phyloP scores from a whole-genome alignment of 1,140 invertebrate species.

The Scaptomyza pallida region DNA sequence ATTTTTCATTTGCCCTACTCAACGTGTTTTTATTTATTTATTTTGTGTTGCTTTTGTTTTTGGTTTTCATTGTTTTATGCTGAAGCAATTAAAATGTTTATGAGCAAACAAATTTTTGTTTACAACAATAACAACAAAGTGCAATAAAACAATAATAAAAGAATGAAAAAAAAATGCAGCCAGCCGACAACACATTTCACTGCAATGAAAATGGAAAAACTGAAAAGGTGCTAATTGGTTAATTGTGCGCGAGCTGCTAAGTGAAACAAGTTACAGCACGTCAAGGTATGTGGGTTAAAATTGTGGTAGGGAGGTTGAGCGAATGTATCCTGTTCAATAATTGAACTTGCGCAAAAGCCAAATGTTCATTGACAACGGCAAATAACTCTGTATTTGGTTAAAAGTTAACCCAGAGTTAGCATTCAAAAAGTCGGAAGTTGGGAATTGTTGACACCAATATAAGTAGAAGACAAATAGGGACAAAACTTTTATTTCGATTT shows the following conservation, averaged over 20 bases:
- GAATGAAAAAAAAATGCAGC: slow-evolving; percentile 15
- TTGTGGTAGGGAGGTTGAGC: neutral
- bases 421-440: too few relatives aligned
- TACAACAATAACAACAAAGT: slow-evolving; percentile 49
- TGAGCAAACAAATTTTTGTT: slow-evolving; percentile 63
- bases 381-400: too few relatives aligned
- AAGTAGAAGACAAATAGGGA: too few relatives aligned
- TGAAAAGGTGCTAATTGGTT: slow-evolving; percentile 57
- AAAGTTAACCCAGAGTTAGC: too few relatives aligned
- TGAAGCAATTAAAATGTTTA: slow-evolving; percentile 63
- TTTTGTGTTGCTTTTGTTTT: slow-evolving; percentile 29
- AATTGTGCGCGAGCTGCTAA: slow-evolving; percentile 36
- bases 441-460: too few relatives aligned
- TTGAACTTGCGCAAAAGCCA: too few relatives aligned
- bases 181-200: slow-evolving; percentile 4
- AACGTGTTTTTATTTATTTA: slow-evolving; percentile 10
- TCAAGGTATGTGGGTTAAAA: neutral
- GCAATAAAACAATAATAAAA: slow-evolving; percentile 55
- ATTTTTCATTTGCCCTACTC: slow-evolving; percentile 51
- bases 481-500: too few relatives aligned
- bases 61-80: slow-evolving; percentile 54
- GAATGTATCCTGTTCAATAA: too few relatives aligned
- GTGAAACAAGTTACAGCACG: slow-evolving; percentile 13
- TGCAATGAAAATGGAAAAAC: slow-evolving; percentile 30
- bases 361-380: too few relatives aligned